Base-by-base conservation (phyloP, 2,797 vertebrate species). In the Lepus oiostolus region DNA sequence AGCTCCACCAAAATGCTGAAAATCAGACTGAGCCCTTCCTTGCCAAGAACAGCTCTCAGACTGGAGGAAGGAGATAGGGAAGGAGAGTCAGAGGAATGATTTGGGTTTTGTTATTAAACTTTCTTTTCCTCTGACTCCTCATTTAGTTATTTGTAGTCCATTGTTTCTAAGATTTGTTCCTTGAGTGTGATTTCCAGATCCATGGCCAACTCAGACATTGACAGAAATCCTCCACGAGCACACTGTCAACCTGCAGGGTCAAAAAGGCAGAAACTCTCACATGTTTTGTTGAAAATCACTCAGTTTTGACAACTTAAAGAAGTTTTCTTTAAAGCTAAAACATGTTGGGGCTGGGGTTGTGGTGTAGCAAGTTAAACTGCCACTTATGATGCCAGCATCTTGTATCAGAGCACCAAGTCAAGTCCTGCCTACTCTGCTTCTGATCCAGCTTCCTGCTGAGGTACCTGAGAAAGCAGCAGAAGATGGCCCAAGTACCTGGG, bases 291-390 rank as follows among this genome's bases (percentile, higher is more conserved):
- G 32, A 63, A 87, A 35, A 85, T 21, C 30, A 93, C 83, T 62
- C 22, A 68, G 32, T 58, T 94, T 83, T 82, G 79, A 83, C 30
- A 63, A 86, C 28, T 32, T 96, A 19, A 83, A 88, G 42, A 85
- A 30, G 7, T 42, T 79, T 88, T 82, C 24, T 62, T 88, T n/a
- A 62, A 74, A 90, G 28, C 13, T 81, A 85, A 87, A 90, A 62
- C 38, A 26, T 68, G 26, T 71, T 85, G 58, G 71, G 30, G 26
- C 30, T 65, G 63, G 63, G 42, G 42, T 8, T 47, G 42, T 47
- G 42, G 42, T 47, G 42, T 47, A 47, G 42, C 42, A 47, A 47
- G 42, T 47, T 47, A 47, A 47, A 47, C 42, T 47, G 42, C 42
- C 42, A 47, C 42, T 47, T 47, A 47, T 9, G 42, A 47, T 47